These are phyloP conservation scores for Clivina fossor DNA, from an alignment of 2,888 invertebrate genomes.

Conservation along the genomic window DNA sequence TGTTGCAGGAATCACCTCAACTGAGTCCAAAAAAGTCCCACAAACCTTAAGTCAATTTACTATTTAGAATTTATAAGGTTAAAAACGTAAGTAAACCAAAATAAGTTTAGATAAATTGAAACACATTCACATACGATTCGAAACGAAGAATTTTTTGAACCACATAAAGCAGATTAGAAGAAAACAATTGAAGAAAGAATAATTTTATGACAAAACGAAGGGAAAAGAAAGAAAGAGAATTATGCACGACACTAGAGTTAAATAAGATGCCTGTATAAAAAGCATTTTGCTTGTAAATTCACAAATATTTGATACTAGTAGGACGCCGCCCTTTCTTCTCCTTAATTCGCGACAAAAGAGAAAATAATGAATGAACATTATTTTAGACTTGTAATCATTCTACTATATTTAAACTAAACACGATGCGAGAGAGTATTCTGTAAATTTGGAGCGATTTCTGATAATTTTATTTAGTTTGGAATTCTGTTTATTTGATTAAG, in stretches of 20 bases:
- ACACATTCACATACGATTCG: constrained; percentile 19
- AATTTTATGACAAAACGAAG: constrained; percentile 1
- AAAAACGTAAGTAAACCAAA: constrained; percentile 14
- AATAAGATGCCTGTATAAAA: constrained; percentile 16
- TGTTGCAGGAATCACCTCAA: constrained; percentile 44
- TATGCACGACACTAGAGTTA: constrained; percentile 1
- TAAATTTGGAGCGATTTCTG: too few species aligned
- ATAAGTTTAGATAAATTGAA: constrained; percentile 10
- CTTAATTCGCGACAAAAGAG: too few species aligned
- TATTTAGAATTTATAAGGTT: constrained; percentile 20
- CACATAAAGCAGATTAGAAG: constrained; percentile 5
- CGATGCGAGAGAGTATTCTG: too few species aligned
- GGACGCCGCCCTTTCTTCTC: not conserved
- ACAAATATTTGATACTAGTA: constrained; percentile 9
- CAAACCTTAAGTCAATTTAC: constrained; percentile 36
- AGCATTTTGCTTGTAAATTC: constrained; percentile 18
- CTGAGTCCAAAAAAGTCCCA: constrained; percentile 44
- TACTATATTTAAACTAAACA: too few species aligned
- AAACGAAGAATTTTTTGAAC: constrained; percentile 10
- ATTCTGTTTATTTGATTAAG: too few species aligned
- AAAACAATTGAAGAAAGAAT: not conserved
- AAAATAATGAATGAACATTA: too few species aligned
- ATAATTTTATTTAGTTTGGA: too few species aligned
- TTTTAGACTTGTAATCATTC: too few species aligned
- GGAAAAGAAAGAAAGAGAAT: not conserved